Evolutionary conservation across 53 echinoderm and acorn worm genomes (phyloP), one percentile per base, ranked within the genome.

Genomic region (Holothuria scabra): DNA sequence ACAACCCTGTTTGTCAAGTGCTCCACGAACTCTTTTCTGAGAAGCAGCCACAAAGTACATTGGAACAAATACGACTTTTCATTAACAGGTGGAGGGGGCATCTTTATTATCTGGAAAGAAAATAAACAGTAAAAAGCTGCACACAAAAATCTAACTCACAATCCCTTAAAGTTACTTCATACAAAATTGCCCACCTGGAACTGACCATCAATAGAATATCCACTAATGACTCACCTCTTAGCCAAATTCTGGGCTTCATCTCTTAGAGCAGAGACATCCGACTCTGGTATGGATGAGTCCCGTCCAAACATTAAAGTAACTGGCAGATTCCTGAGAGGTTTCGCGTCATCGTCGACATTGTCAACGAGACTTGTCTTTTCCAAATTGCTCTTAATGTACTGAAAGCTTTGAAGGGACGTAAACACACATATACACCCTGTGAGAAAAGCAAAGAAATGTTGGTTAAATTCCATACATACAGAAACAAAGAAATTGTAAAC

Each of bases 391-490:
- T 83, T 84, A 44, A 96, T 57, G 81, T 92, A 92, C 68, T 90
- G 85, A 58, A 95, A 91, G 52, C 91, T 89, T 74, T 90, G 87
- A 28, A 88, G 87, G 68, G 92, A 91, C n/a, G 92, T 90, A 68
- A 91, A 96, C 16, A 89, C 89, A 82, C 97, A 96, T 63, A 96
- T 94, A 81, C 86, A 92, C 46, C 90, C 97, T 95, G 67, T 28
- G 6, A 69, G 32, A 70, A 60, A 3, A 28, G 34, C 14, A 46
- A 56, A 56, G 18, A 28, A 33, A 48, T 9, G 59, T 34, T 29
- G 6, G 33, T 13, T 16, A 52, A 52, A 1, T 48, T 10, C 18
- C 41, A 41, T 0, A 81, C 65, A 35, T 66, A 33, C 33, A 31
- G 21, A 61, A 28, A 59, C 28, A 80, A 29, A 58, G 2, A 80